Evolutionary conservation across 30 jellyfish, hydroid and myxozoan genomes (phyloP).

Genomic region (Aurelia coerulea): DNA sequence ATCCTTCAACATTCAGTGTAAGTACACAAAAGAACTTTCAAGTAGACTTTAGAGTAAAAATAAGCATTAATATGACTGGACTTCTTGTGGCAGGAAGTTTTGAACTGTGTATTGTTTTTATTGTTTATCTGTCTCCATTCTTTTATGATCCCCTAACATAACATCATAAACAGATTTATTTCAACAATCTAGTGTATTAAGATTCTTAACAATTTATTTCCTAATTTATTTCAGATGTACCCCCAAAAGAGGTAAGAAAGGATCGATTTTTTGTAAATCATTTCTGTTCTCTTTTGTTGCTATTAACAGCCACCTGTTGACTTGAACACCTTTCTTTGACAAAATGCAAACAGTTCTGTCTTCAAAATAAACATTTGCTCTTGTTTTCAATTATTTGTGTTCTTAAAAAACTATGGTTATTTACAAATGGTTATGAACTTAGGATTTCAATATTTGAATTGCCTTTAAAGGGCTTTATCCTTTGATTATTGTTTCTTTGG

Average conservation of each 20-base stretch:
- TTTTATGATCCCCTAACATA: neutral
- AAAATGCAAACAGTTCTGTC: slow-evolving; percentile 2
- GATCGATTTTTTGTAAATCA: neutral
- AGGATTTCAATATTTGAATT: no score
- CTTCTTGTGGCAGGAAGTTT: no score
- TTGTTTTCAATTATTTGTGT: neutral
- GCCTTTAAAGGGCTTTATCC: no score
- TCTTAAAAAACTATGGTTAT: neutral
- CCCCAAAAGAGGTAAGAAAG: slow-evolving; percentile 93
- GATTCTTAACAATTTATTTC: neutral
- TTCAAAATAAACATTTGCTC: slow-evolving; percentile 7
- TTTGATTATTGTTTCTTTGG: no score
- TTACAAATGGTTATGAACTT: neutral
- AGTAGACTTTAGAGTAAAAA: no score
- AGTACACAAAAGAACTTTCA: no score
- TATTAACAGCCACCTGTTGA: no score
- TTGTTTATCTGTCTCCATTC: neutral
- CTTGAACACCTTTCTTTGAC: neutral
- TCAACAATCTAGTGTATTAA: no score
- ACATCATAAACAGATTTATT: neutral
- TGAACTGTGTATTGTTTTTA: neutral
- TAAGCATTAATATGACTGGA: no score
- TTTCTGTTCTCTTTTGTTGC: slow-evolving; percentile 7
- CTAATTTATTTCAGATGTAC: slow-evolving; percentile 71
- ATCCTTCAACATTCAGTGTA: no score